Base-by-base conservation (phyloP, 2,888 invertebrate genomes). In the Alloplasta piceator region DNA sequence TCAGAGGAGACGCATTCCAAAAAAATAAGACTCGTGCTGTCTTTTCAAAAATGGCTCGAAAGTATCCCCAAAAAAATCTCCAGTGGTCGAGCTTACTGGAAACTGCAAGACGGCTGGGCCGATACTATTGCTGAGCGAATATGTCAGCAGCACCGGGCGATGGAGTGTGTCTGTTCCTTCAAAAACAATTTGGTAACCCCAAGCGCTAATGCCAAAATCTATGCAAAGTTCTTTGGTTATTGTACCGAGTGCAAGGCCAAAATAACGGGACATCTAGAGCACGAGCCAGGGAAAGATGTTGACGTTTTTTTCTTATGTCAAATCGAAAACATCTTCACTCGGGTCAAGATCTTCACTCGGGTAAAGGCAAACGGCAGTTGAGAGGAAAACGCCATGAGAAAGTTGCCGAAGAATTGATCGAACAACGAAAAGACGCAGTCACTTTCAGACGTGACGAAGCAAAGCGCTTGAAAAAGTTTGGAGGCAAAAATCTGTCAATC, bases 41-140 rank as follows among this genome's bases (percentile, higher is more conserved):
- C 75, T 5, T 38, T 66, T 38, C 46, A 82, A 26, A 71, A 71
- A 38, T 82, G 78, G 70, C 46, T 41, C 38, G 63, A 48, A 7
- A 82, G 75, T 56, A 50, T 46, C 10, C 78, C 67, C 4, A 67
- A 46, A 58, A 78, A 78, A 46, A 43, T 76, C 52, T 82, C 48
- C 2, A 5, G 55, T 48, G 56, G 58, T 6, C 46, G 80, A 7
- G 48, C 67, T 4, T 80, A 82, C 7, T 83, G 80, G 76, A 82
- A 80, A 68, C 61, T 84, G 0, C 46, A 74, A 74, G 64, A 76
- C 39, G 82, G 77, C 1, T 82, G 78, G 77, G 39, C 75, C 3
- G 77, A 83, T 41, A 12, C 80, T 10, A 77, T 83, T 1, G 75
- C 78, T 1, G 80, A 84, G 26, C 7, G 46, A 72, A 81, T 84